Evolutionary conservation across 2,888 invertebrate genomes (phyloP).

Genomic region (Microplitis deprimator): DNA sequence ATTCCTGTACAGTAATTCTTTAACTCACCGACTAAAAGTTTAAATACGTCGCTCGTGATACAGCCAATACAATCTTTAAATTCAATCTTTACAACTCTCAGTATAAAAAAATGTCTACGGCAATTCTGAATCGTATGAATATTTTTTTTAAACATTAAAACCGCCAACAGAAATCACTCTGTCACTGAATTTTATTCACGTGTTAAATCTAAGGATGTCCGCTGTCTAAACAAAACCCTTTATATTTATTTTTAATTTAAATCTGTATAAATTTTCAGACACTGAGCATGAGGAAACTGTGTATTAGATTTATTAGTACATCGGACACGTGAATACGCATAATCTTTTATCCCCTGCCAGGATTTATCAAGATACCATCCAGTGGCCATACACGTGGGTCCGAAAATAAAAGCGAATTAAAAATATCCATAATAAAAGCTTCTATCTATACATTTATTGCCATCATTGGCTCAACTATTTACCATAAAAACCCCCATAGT

Average conservation of each 20-base stretch:
- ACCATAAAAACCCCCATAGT: too few relatives aligned
- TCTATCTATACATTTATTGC: too few relatives aligned
- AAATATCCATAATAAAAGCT: background rate
- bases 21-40: constrained; percentile 1
- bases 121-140: background rate
- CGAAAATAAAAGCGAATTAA: background rate
- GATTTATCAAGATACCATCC: background rate
- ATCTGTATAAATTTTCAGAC: constrained; percentile 23
- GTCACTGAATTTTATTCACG: constrained; percentile 22
- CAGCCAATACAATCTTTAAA: constrained; percentile 37
- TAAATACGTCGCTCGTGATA: constrained; percentile 11
- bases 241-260: constrained; percentile 23
- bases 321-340: constrained; percentile 25
- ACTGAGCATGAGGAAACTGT: constrained; percentile 12
- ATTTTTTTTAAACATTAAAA: background rate
- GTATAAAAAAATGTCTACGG: background rate
- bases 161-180: constrained; percentile 32
- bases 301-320: constrained; percentile 15
- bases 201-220: background rate
- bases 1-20: constrained; percentile 40
- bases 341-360: constrained; percentile 12
- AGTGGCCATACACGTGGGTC: background rate
- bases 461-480: too few relatives aligned
- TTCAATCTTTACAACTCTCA: constrained; percentile 42
- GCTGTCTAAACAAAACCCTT: background rate